A percentile compares a stretch with the other conserved stretches of the same genome.
These are phyloP conservation scores for Chroicocephalus ridibundus DNA, from an alignment of 2,113 vertebrate genomes.

Conservation along the genomic window DNA sequence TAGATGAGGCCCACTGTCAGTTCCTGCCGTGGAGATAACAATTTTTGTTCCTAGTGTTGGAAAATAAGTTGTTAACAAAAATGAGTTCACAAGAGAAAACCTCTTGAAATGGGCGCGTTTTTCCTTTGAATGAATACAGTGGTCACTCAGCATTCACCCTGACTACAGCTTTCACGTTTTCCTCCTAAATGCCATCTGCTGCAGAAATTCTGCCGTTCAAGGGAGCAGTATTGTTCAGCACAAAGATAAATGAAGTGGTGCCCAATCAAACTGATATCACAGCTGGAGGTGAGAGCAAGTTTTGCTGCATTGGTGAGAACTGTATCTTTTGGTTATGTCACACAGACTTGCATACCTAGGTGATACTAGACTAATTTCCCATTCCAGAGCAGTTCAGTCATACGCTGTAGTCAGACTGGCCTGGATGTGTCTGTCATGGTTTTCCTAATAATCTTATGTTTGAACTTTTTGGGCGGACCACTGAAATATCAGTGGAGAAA, in stretches of 20 bases:
- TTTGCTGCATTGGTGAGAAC: conserved; percentile 15
- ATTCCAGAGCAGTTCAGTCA: background rate
- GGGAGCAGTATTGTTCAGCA: conserved; percentile 28
- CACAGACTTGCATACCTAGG: background rate
- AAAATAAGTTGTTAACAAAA: background rate
- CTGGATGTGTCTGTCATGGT: background rate
- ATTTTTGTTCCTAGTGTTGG: background rate
- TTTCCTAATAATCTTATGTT: background rate
- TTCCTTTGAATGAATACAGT: background rate
- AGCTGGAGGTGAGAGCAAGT: conserved; percentile 37
- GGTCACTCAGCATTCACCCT: background rate
- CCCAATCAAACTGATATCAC: conserved; percentile 13
- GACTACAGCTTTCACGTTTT: background rate
- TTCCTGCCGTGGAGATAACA: background rate
- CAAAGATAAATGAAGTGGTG: conserved; percentile 31
- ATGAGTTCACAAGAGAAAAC: background rate
- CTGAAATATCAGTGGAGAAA: background rate
- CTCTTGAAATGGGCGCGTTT: background rate
- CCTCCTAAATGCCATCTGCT: conserved; percentile 29
- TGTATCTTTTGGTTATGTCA: background rate
- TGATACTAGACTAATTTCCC: background rate
- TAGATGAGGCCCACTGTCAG: background rate
- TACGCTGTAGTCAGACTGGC: background rate
- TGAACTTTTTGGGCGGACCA: background rate
- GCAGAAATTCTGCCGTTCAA: conserved; percentile 28